phyloP scores from a whole-genome alignment of 2,113 vertebrate species.

The Ciconia stormi region DNA sequence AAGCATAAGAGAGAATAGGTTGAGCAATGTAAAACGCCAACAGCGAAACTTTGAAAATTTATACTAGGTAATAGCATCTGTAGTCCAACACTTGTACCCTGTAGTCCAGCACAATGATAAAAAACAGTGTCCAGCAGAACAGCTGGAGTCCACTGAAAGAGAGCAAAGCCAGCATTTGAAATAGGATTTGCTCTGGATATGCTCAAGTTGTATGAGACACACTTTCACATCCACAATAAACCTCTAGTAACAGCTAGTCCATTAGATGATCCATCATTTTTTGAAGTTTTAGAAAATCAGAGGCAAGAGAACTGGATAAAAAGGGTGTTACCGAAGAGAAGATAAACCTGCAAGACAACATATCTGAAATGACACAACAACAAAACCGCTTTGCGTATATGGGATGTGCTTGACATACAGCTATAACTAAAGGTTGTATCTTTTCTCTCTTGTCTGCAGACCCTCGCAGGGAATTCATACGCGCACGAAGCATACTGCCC shows the following conservation, averaged over 20 bases:
- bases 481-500: accelerated
- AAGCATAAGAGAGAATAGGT: not conserved
- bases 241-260: not conserved
- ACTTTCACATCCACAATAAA: not conserved
- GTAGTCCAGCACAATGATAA: not conserved
- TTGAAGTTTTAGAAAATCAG: not conserved
- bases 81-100: not conserved
- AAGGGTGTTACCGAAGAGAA: not conserved
- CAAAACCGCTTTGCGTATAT: not conserved
- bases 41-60: slow-evolving; percentile 30
- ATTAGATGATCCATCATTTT: not conserved
- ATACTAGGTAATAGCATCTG: slow-evolving; percentile 31
- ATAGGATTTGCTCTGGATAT: not conserved
- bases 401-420: not conserved
- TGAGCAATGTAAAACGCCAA: not conserved
- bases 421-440: not conserved
- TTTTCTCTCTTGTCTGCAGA: not conserved
- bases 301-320: not conserved
- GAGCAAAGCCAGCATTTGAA: not conserved
- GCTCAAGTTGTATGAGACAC: not conserved
- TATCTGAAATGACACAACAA: not conserved
- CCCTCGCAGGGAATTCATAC: not conserved
- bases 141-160: not conserved
- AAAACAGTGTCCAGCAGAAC: not conserved
- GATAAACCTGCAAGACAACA: not conserved